Percentiles rank a stretch among this genome's conserved stretches.
Conservation (phyloP, 2,113 vertebrate genomes). For the Grammomys dolichurus region DNA sequence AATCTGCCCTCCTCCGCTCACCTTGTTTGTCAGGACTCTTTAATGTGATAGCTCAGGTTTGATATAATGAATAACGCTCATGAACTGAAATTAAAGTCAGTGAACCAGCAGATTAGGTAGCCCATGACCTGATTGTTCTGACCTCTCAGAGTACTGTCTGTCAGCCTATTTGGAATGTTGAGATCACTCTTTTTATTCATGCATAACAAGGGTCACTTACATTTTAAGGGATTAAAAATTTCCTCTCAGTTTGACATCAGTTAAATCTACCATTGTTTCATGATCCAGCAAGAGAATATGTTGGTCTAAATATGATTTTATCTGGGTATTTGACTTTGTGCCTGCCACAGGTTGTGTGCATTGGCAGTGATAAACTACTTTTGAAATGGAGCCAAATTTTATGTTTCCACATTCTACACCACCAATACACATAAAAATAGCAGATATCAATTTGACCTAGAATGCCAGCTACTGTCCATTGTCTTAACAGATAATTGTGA, state of each 20-base stretch:
- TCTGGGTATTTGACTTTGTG: neutral
- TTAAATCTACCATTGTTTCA: neutral
- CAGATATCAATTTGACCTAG: neutral
- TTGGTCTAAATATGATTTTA: neutral
- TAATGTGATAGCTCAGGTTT: neutral
- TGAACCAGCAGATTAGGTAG: conserved; percentile 50
- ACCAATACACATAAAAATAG: neutral
- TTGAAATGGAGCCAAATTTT: neutral
- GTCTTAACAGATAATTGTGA: neutral
- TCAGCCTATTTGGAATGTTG: conserved; percentile 50
- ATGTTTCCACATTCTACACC: neutral
- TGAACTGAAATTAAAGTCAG: conserved; percentile 46
- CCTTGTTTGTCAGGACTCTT: neutral
- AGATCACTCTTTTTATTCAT: conserved; percentile 62
- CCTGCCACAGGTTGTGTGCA: neutral
- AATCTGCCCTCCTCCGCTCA: neutral
- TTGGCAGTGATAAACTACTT: neutral
- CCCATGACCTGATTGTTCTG: conserved; percentile 53
- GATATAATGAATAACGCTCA: neutral
- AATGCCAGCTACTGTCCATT: neutral
- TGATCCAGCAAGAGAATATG: neutral
- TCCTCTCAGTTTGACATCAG: neutral
- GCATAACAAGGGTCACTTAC: conserved; percentile 59
- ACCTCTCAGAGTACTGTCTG: conserved; percentile 58
- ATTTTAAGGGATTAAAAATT: conserved; percentile 47